Percentiles rank a stretch among this genome's conserved stretches.
These are phyloP conservation scores for Brenthis daphne DNA, from an alignment of 2,888 invertebrate genomes.

Conservation along the genomic window DNA sequence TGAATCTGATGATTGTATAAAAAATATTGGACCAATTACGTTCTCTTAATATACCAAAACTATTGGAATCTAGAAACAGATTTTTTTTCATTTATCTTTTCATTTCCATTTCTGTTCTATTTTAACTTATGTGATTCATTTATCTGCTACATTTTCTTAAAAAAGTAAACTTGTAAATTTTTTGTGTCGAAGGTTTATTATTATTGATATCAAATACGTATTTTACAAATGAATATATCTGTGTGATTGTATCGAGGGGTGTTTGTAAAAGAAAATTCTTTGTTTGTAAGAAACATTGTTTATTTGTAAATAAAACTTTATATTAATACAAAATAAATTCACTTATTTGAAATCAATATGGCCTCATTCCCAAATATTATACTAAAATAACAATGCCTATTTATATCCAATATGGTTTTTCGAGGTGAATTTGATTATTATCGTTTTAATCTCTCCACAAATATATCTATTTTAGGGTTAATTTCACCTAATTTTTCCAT, in stretches of 20 bases:
- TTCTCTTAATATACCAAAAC: no score
- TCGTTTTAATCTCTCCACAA: constrained; percentile 26
- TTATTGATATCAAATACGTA: no score
- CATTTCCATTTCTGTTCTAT: no score
- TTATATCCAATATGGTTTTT: not conserved
- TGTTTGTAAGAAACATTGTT: constrained; percentile 13
- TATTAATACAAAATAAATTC: constrained; percentile 1
- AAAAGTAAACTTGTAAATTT: no score
- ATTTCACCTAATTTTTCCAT: not conserved
- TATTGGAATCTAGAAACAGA: no score
- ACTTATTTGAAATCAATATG: not conserved
- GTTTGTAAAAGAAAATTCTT: not conserved
- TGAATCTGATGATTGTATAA: no score
- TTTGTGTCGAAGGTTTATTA: no score
- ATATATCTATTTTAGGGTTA: constrained; percentile 38
- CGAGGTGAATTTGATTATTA: not conserved
- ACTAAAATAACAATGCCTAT: not conserved
- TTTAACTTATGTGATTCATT: no score
- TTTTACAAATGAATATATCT: no score
- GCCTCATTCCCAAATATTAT: not conserved
- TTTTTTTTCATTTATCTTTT: no score
- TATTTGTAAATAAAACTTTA: constrained; percentile 26
- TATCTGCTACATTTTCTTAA: no score
- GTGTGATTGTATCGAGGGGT: not conserved
- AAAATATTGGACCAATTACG: no score